phyloP scores from a whole-genome alignment of 2,888 invertebrate species.

The Nemurella pictetii region DNA sequence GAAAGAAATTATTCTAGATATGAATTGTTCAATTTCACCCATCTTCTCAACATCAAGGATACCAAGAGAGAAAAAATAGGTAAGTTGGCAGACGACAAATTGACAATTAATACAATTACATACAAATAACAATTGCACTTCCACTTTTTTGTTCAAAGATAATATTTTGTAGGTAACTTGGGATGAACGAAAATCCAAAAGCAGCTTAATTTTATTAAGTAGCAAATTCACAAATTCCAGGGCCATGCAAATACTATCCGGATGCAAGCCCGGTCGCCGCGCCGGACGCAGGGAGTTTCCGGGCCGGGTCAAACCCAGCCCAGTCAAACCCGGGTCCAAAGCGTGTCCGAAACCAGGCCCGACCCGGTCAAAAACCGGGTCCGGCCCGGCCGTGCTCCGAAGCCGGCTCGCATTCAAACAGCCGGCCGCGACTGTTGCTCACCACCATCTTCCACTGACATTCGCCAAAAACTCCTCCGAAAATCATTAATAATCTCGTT shows the following conservation, averaged over 20 bases:
- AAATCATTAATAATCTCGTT: slow-evolving; percentile 6
- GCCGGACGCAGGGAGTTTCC: background rate
- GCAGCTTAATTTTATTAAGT: background rate
- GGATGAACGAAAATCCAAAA: background rate
- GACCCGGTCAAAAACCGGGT: too few species aligned
- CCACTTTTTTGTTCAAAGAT: slow-evolving; percentile 26
- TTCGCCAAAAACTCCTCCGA: background rate
- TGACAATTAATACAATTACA: slow-evolving; percentile 42
- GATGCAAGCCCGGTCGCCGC: too few species aligned
- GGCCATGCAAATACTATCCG: too few species aligned
- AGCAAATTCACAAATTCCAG: background rate
- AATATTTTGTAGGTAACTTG: slow-evolving; percentile 33
- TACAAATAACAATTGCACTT: slow-evolving; percentile 42
- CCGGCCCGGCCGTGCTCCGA: background rate
- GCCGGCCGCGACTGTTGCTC: background rate
- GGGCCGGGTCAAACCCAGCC: too few species aligned
- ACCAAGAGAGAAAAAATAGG: slow-evolving; percentile 19
- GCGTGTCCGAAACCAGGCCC: too few species aligned
- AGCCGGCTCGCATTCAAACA: too few species aligned
- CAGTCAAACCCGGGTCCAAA: too few species aligned
- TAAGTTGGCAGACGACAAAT: slow-evolving; percentile 39
- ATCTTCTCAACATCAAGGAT: slow-evolving; percentile 21
- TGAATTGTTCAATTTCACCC: slow-evolving; percentile 5
- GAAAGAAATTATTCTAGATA: background rate
- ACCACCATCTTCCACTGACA: background rate